phyloP scores from a whole-genome alignment of 2,888 invertebrate species.

The Volucella inanis region DNA sequence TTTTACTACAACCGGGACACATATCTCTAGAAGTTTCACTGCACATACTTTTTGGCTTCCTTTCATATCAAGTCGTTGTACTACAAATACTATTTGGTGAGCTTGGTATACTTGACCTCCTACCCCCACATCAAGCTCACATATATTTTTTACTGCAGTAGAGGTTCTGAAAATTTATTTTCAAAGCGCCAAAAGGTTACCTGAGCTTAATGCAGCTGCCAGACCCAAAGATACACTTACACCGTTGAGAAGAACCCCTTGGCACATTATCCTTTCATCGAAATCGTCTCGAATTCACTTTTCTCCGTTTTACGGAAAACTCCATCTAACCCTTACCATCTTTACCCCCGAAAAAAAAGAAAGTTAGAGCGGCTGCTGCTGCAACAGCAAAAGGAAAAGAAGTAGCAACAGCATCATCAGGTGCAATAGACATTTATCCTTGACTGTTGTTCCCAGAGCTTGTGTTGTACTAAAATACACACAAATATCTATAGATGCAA shows the following conservation, averaged over 20 bases:
- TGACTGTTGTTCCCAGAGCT: slow-evolving; percentile 42
- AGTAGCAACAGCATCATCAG: slow-evolving; percentile 44
- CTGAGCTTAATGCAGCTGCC: slow-evolving; percentile 66
- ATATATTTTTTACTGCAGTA: slow-evolving; percentile 31
- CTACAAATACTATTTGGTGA: background rate
- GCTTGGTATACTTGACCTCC: background rate
- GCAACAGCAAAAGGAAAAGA: too few relatives aligned
- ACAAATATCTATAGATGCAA: background rate
- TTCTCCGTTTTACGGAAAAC: background rate
- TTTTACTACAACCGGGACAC: slow-evolving; percentile 30
- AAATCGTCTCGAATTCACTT: slow-evolving; percentile 65
- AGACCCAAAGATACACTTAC: slow-evolving; percentile 46
- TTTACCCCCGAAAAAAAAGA: background rate
- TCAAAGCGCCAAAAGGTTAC: slow-evolving; percentile 56
- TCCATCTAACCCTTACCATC: background rate
- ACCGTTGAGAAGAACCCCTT: slow-evolving; percentile 37
- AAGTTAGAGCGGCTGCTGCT: background rate
- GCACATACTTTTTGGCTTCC: slow-evolving; percentile 48
- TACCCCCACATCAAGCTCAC: background rate
- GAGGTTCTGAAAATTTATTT: slow-evolving; percentile 61
- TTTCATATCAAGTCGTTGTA: background rate
- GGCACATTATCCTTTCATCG: slow-evolving; percentile 70
- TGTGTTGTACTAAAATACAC: background rate
- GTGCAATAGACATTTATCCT: slow-evolving; percentile 59
- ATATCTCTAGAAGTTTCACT: slow-evolving; percentile 43